phyloP scores from a whole-genome alignment of 1,140 invertebrate species.

The Mizuhopecten yessoensis region DNA sequence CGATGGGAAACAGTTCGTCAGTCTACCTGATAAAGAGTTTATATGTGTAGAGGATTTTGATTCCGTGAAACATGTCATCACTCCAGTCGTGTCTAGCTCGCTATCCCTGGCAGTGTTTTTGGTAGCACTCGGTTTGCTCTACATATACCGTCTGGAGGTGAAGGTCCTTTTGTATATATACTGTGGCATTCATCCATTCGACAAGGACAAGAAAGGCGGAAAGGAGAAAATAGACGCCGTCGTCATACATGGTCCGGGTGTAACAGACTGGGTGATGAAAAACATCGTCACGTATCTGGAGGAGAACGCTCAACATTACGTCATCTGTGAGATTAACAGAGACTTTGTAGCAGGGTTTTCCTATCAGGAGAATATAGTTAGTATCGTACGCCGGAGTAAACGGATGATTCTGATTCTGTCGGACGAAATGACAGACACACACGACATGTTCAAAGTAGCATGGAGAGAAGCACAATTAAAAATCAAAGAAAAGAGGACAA shows the following conservation, averaged over 20 bases:
- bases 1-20: conserved; percentile 64
- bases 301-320: conserved; percentile 55
- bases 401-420: conserved; percentile 68
- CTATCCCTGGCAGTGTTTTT: conserved; percentile 59
- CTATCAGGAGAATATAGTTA: conserved; percentile 70
- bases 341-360: conserved; percentile 71
- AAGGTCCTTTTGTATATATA: conserved; percentile 74
- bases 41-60: conserved; percentile 65
- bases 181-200: conserved; percentile 74
- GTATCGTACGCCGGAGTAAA: conserved; percentile 67
- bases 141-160: conserved; percentile 64
- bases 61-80: conserved; percentile 58
- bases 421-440: conserved; percentile 58
- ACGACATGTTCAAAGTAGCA: conserved; percentile 64
- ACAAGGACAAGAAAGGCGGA: conserved; percentile 65
- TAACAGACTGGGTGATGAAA: conserved; percentile 69
- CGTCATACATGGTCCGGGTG: conserved; percentile 62
- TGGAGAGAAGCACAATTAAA: conserved; percentile 69
- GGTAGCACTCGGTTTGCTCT: conserved; percentile 52
- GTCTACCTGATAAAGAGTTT: conserved; percentile 68
- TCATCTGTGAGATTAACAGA: conserved; percentile 67
- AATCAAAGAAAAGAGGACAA: conserved; percentile 66
- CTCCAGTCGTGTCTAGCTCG: conserved; percentile 59
- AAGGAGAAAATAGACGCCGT: conserved; percentile 66
- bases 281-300: conserved; percentile 67